Conservation (phyloP, 2,888 invertebrate genomes). For the Leptopilina drosophilae region DNA sequence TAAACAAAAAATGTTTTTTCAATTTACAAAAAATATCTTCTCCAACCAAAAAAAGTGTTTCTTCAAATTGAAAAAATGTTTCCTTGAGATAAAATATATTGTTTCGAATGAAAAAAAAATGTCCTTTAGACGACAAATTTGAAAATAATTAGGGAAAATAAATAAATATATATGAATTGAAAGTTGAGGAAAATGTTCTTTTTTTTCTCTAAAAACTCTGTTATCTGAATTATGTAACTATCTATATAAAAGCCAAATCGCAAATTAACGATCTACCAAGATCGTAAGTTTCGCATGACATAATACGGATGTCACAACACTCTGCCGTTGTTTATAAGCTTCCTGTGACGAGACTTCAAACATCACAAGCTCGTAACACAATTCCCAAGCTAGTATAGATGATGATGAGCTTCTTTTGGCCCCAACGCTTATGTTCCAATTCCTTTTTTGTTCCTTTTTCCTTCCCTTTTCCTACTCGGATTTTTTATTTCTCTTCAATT, state of each 20-base stretch:
- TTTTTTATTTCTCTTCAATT: no score
- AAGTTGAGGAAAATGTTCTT: no score
- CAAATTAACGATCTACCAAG: constrained; percentile 74
- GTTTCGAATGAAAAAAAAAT: no score
- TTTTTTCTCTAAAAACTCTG: not conserved
- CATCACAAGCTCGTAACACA: constrained; percentile 70
- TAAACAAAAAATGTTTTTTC: no score
- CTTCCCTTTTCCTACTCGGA: no score
- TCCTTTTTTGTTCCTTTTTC: constrained; percentile 26
- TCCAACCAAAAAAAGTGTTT: no score
- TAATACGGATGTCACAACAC: constrained; percentile 77
- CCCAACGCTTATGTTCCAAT: constrained; percentile 21
- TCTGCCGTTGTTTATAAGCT: constrained; percentile 76
- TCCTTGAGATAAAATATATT: no score
- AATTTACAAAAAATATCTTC: no score
- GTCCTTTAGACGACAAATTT: no score
- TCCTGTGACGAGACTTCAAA: constrained; percentile 76
- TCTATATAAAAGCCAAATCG: constrained; percentile 57
- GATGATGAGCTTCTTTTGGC: constrained; percentile 42
- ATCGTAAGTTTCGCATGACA: constrained; percentile 75
- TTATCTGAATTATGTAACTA: constrained; percentile 16
- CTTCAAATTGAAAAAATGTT: no score
- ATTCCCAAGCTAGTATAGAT: constrained; percentile 63
- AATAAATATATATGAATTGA: no score
- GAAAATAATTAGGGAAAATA: no score